phyloP scores from a whole-genome alignment of 2,797 vertebrate genomes.

The Darevskia nairensis region DNA sequence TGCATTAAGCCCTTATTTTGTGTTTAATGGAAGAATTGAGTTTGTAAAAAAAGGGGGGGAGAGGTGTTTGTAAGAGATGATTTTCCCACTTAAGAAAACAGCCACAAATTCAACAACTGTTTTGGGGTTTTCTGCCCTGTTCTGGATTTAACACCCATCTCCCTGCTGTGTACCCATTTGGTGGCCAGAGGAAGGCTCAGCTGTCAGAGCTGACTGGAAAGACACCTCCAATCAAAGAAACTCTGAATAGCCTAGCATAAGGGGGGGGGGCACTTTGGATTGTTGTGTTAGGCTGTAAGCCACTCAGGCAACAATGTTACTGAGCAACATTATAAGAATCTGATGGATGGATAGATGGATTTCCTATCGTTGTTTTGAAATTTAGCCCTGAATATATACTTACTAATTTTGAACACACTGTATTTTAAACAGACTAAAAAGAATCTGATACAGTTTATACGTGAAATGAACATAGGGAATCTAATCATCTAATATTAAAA shows the following conservation, averaged over 20 bases:
- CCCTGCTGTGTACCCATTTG: too few species aligned
- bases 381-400: neutral
- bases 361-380: neutral
- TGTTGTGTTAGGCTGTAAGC: too few species aligned
- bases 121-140: too few species aligned
- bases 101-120: neutral
- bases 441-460: neutral
- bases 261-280: too few species aligned
- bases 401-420: neutral
- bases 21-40: conserved; percentile 51
- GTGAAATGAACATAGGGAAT: neutral
- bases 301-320: too few species aligned
- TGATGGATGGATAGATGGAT: too few species aligned
- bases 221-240: too few species aligned
- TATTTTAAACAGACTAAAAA: neutral
- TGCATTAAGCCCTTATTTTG: conserved; percentile 59
- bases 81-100: conserved; percentile 35
- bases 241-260: too few species aligned
- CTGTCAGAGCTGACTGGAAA: too few species aligned
- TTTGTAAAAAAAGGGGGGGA: conserved; percentile 42
- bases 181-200: too few species aligned
- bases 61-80: conserved; percentile 10
- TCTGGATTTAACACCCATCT: too few species aligned
- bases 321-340: too few species aligned
- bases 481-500: neutral